These are phyloP conservation scores for Sceliomorpha sp. DNA, from an alignment of 2,888 invertebrate genomes.

Conservation along the genomic window DNA sequence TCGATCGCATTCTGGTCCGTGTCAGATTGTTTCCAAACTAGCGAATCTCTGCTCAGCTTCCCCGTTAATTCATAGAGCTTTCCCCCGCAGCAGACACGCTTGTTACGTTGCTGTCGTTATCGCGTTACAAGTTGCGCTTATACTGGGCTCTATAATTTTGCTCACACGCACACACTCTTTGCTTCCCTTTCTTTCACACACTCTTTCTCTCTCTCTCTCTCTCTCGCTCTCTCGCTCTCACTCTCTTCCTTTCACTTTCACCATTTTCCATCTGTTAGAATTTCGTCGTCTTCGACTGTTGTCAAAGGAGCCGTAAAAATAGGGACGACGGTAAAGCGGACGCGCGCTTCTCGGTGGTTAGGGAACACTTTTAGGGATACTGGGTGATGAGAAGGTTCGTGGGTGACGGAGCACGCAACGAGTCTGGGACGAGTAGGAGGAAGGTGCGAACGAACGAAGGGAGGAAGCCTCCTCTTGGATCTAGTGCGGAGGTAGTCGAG, in stretches of 20 bases:
- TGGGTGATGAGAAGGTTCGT: conserved; percentile 23
- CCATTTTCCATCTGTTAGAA: background rate
- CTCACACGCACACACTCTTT: conserved; percentile 1
- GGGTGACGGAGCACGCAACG: conserved; percentile 3
- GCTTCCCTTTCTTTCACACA: conserved; percentile 3
- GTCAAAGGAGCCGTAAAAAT: conserved; percentile 29
- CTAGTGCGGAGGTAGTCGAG: conserved; percentile 35
- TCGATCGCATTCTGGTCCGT: conserved; percentile 58
- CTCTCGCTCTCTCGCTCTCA: conserved; percentile 6
- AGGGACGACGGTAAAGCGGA: conserved; percentile 40
- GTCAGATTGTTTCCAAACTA: conserved; percentile 53
- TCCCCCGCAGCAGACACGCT: conserved; percentile 38
- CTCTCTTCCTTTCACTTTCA: conserved; percentile 16
- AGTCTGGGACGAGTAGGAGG: conserved; percentile 17
- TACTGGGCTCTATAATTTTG: no score
- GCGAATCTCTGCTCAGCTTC: conserved; percentile 27
- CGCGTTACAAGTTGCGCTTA: conserved; percentile 5
- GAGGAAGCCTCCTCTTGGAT: conserved; percentile 14
- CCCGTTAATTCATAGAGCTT: conserved; percentile 15
- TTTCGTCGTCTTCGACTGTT: conserved; percentile 14
- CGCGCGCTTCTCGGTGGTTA: conserved; percentile 41
- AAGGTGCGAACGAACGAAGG: conserved; percentile 32
- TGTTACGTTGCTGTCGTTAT: no score
- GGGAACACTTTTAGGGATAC: conserved; percentile 20
- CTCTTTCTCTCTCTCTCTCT: conserved; percentile 6